Conservation (phyloP, 2,797 vertebrate genomes). For the Sibirionetta formosa region DNA sequence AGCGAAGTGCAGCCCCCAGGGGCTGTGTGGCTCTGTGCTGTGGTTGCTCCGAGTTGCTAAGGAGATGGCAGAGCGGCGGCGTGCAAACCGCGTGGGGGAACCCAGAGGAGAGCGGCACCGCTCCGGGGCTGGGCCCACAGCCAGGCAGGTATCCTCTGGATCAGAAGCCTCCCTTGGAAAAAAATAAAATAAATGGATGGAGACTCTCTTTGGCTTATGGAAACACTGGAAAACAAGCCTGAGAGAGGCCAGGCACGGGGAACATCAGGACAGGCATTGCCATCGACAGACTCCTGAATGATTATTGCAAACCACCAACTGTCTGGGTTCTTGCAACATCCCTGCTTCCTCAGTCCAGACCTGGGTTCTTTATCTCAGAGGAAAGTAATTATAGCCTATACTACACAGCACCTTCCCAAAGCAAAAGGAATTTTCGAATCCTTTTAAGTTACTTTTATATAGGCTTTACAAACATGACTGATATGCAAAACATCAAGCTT, state of each 20-base stretch:
- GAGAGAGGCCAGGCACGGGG: constrained; percentile 19
- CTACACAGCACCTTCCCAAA: neutral
- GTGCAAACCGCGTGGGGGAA: neutral
- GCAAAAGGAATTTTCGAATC: neutral
- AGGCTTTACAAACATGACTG: neutral
- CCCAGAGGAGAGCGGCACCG: neutral
- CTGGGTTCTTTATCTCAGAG: neutral
- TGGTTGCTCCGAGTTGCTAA: constrained; percentile 63
- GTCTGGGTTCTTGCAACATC: neutral
- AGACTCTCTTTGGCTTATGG: constrained; percentile 1
- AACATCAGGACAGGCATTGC: neutral
- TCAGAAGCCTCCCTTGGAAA: neutral
- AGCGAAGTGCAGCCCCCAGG: constrained; percentile 43
- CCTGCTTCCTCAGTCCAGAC: constrained; percentile 11
- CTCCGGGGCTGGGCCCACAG: neutral
- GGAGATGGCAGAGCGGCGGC: constrained; percentile 53
- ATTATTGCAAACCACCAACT: neutral
- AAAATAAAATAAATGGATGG: neutral
- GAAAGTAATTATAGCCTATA: constrained; percentile 30
- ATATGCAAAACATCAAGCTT: neutral
- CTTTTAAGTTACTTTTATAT: neutral
- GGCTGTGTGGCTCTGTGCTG: constrained; percentile 50
- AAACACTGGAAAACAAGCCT: neutral
- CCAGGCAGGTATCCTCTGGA: constrained; percentile 30
- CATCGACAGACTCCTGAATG: neutral